Conservation (phyloP, 2,888 invertebrate genomes). For the Neoascia interrupta region DNA sequence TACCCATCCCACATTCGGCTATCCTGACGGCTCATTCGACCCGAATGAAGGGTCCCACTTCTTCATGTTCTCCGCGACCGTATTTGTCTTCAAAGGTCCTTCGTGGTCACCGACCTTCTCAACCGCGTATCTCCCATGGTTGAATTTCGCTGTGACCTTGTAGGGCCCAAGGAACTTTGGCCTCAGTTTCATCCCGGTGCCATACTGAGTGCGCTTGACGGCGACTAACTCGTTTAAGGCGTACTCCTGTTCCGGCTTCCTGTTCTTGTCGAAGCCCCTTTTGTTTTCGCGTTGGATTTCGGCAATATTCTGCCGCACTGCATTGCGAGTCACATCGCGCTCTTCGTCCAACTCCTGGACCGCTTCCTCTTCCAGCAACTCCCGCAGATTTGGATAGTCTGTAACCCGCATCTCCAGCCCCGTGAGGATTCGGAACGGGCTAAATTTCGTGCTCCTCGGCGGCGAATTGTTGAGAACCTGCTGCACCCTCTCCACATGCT, state of each 20-base stretch:
- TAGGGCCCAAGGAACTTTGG: conserved; percentile 40
- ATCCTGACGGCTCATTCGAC: conserved; percentile 56
- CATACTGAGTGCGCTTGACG: background rate
- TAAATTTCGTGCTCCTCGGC: background rate
- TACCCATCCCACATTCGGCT: conserved; percentile 51
- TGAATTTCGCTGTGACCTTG: background rate
- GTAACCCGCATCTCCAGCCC: background rate
- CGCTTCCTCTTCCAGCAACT: background rate
- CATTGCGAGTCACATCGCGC: conserved; percentile 9
- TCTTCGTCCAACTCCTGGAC: background rate
- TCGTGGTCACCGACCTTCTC: background rate
- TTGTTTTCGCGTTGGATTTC: background rate
- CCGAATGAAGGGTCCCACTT: conserved; percentile 43
- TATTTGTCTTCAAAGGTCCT: background rate
- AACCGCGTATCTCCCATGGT: background rate
- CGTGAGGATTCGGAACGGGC: background rate
- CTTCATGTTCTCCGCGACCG: conserved; percentile 51
- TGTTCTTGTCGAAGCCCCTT: background rate
- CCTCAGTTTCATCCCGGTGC: conserved; percentile 22
- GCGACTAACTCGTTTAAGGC: background rate
- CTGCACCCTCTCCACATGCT: background rate
- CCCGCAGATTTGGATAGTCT: background rate
- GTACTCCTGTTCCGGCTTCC: background rate
- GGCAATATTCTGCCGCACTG: background rate
- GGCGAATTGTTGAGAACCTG: background rate